Base-by-base conservation (phyloP, 2,888 invertebrate genomes). In the Poecilobothrus nobilitatus region DNA sequence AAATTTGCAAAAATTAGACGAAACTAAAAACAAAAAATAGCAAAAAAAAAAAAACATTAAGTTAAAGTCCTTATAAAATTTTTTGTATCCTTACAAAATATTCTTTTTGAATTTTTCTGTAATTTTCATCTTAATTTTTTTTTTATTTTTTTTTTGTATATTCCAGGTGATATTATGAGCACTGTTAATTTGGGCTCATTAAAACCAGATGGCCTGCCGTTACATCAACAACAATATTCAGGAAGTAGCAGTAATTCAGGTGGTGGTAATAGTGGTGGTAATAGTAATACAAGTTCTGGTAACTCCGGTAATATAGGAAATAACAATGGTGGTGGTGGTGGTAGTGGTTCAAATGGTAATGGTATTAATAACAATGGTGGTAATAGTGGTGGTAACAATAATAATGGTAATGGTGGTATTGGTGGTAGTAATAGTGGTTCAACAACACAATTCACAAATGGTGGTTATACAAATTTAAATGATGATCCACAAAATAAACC, bases 401-500 rank as follows among this genome's bases (percentile, higher is more conserved):
- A 20, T 34, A 37, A 37, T 34, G 34, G 9, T 20, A 65, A 20
- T 34, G 34, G 18, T 34, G 65, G 65, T 65, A 34, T 33, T 37
- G 22, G 22, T 21, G 21, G 1, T 63, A 62, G n/a, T 62, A 12
- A 22, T 22, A 18, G 53, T 53, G 18, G 18, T 53, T 53, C 53
- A 53, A 9, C 12, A 53, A 65, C 65, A 37, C 21, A 21, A 37
- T 65, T 65, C 37, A 65, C 65, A 34, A 65, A 65, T 65, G 65
- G 65, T 37, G 65, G 65, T 37, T 65, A 34, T 65, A 34, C 37
- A 20, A 34, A 37, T 65, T 65, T 65, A 65, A 37, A 65, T 65
- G 65, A 65, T 65, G 65, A 65, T 65, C 65, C 65, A 34, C 20
- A 67, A 33, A 70, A 70, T 63, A 73, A 78, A 70, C 84, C 87